Evolutionary conservation across 1,140 invertebrate species (phyloP), one percentile per base, ranked within the genome.

Genomic region (Drosophila burlai): DNA sequence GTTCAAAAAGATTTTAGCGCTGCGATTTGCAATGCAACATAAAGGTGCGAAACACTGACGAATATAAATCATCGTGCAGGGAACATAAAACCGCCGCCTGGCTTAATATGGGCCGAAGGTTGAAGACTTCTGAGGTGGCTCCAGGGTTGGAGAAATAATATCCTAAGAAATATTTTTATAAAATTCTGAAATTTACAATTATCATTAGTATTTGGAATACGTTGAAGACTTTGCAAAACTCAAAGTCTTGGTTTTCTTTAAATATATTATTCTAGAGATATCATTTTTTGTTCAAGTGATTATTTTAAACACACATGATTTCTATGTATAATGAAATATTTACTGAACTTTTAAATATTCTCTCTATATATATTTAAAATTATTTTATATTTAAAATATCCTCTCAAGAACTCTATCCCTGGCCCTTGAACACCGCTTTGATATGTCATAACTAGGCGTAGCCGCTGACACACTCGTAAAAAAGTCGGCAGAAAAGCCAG

Each of bases 371-470:
- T 46, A 21, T 21, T 45, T 21, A 4, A 4, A 9, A 16, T 4
- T 5, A 49, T 24, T 26, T n/a, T 2, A 5, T n/a, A 10, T 49
- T n/a, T 29, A 7, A 29, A 10, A 29, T 49, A 10, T 49, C 4
- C 0, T 0, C 3, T 6, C 46, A 54, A 52, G 3, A 45, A 7
- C 9, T 43, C 15, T n/a, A 29, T 57, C 74, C 74, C 75, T 79
- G 78, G 54, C 18, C 40, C 4, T 9, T 45, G 38, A 63, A 68
- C 71, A 61, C 63, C 69, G 65, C 54, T 81, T 84, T 86, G 59
- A 86, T 90, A 90, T 76, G 77, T 91, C 85, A 91, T 91, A 91
- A 91, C 79, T 73, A 91, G 87, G 81, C 76, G 81, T 83, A 83
- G 65, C 83, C 76, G 61, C 67, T 69, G 71, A 76, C 38, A 76